These are phyloP conservation scores for Pseudobourletiella spinata DNA, from an alignment of 1,140 invertebrate species.

Conservation along the genomic window DNA sequence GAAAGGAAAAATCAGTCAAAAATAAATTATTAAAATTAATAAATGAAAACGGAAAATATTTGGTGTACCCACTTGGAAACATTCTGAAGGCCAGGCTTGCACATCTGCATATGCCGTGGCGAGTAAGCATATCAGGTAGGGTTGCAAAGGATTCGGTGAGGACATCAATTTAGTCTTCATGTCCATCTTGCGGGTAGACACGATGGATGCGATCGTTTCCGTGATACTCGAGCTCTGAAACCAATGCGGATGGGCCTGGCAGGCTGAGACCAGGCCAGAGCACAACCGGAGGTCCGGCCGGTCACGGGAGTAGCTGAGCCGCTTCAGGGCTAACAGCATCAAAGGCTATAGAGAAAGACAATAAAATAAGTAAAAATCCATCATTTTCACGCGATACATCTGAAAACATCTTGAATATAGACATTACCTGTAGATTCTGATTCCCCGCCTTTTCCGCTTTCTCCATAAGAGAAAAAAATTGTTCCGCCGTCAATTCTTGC, in stretches of 20 bases:
- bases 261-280: slow-evolving; percentile 9
- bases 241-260: slow-evolving; percentile 3
- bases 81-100: slow-evolving; percentile 14
- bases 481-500: slow-evolving; percentile 6
- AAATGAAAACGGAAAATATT: too few relatives aligned
- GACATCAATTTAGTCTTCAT: slow-evolving; percentile 22
- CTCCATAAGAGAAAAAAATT: slow-evolving; percentile 13
- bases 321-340: slow-evolving; percentile 17
- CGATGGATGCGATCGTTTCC: slow-evolving; percentile 8
- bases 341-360: slow-evolving; percentile 13
- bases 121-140: neutral
- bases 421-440: slow-evolving; percentile 9
- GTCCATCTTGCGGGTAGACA: slow-evolving; percentile 4
- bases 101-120: neutral
- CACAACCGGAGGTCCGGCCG: slow-evolving; percentile 20
- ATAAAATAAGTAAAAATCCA: neutral
- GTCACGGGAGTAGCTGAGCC: slow-evolving; percentile 16
- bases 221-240: slow-evolving; percentile 11
- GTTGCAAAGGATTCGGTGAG: neutral
- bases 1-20: neutral
- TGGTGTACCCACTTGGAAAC: slow-evolving; percentile 9
- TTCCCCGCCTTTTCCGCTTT: slow-evolving; percentile 9
- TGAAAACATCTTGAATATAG: neutral
- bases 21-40: neutral
- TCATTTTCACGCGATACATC: neutral